Evolutionary conservation across 1,140 invertebrate genomes (phyloP).

Genomic region (Branchinecta lynchi): DNA sequence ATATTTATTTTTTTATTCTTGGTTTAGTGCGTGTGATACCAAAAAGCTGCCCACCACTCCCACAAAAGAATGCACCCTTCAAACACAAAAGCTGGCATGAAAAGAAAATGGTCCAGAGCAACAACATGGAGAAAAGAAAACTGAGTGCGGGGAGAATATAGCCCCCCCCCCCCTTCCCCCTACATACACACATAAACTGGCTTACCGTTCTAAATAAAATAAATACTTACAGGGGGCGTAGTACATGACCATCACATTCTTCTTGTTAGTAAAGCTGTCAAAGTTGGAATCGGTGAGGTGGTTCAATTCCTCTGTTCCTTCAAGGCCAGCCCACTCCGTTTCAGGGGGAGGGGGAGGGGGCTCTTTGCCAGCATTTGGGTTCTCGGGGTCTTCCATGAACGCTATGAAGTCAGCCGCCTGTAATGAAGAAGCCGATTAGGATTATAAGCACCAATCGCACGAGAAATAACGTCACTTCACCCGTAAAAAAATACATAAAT

Average conservation of each 20-base stretch:
- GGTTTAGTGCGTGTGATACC: no score
- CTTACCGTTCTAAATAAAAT: slow-evolving; percentile 27
- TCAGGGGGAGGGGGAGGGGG: slow-evolving; percentile 28
- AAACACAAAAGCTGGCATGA: no score
- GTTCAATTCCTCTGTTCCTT: slow-evolving; percentile 34
- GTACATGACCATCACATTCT: slow-evolving; percentile 41
- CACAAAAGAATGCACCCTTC: no score
- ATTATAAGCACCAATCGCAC: no score
- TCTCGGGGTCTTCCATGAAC: slow-evolving; percentile 46
- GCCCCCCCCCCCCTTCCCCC: no score
- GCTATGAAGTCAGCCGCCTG: slow-evolving; percentile 46
- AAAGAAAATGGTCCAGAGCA: no score
- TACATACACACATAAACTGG: slow-evolving; percentile 29
- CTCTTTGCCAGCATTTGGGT: slow-evolving; percentile 29
- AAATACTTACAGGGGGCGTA: slow-evolving; percentile 42
- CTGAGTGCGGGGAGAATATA: no score
- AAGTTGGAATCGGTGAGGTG: slow-evolving; percentile 38
- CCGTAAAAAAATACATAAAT: no score
- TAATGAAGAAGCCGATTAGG: background rate
- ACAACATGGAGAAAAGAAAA: no score
- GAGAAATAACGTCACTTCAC: no score
- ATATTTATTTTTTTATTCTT: no score
- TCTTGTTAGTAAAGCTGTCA: slow-evolving; percentile 33
- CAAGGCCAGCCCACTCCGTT: slow-evolving; percentile 34
- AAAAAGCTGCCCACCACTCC: no score